Conservation (phyloP, 2,888 invertebrate genomes). For the Watsonalla binaria region DNA sequence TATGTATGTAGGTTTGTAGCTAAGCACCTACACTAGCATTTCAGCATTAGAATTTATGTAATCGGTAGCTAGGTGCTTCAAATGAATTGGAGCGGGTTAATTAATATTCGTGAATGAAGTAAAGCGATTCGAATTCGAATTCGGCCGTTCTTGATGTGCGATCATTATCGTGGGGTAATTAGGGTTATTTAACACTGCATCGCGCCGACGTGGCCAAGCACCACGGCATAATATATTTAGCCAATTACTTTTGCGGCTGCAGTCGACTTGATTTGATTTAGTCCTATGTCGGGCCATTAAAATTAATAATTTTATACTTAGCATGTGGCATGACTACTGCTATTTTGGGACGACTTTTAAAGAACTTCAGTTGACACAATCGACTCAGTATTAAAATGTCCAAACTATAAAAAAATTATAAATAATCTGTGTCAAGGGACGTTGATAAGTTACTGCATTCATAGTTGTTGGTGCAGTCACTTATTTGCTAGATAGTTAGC, state of each 20-base stretch:
- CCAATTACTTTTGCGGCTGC: conserved; percentile 19
- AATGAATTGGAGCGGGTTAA: neutral
- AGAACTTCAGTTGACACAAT: no score
- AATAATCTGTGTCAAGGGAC: no score
- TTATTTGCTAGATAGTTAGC: neutral
- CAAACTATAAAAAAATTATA: no score
- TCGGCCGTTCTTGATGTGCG: conserved; percentile 13
- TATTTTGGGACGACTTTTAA: neutral
- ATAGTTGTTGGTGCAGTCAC: neutral
- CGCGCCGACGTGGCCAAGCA: conserved; percentile 6
- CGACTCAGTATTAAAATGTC: no score
- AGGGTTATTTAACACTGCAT: conserved; percentile 14
- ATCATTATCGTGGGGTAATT: conserved; percentile 20
- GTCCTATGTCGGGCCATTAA: neutral
- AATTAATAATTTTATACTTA: neutral
- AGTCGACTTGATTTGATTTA: conserved; percentile 13
- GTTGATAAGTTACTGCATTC: neutral
- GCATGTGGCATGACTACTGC: neutral
- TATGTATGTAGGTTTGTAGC: no score
- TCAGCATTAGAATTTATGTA: neutral
- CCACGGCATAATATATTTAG: conserved; percentile 18
- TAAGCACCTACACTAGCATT: no score
- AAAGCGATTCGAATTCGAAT: conserved; percentile 6
- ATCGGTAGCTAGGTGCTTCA: neutral
- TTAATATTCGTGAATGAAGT: conserved; percentile 2